Evolutionary conservation across 2,888 invertebrate species (phyloP), one percentile per base, ranked within the genome.

Genomic region (Monoplex corrugatus): DNA sequence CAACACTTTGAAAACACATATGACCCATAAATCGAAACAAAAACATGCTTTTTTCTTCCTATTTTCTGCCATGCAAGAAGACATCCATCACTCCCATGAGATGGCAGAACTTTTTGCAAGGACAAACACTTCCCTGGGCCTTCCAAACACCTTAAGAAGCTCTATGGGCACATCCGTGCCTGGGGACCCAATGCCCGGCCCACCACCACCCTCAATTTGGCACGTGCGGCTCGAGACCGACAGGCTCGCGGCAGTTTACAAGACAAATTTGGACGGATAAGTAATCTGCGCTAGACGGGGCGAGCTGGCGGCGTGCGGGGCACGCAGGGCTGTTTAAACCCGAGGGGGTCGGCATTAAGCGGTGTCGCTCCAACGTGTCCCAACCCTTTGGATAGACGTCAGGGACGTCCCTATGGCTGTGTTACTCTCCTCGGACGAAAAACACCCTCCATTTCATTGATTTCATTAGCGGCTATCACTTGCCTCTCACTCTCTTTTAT

Each of bases 181-280:
- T 44, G 28, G 32, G 50, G 68, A 57, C 90, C 84, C 85, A 89
- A 82, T 50, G 89, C 87, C 78, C 72, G 85, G 87, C 83, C 82
- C 63, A 84, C 75, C 72, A 35, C 50, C 75, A 78, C 50, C 50
- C 84, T 78, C 90, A 89, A 89, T 90, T 90, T 84, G 90, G 87
- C 90, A 90, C 90, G 90, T 89, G 83, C 89, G 89, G 78, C 86
- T 89, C 80, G 38, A 89, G 68, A 75, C 72, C 38, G 87, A 57
- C 83, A 82, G 86, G 84, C 90, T 87, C 63, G 83, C 87, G 72
- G 43, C 87, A 84, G 90, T 90, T 90, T 89, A 89, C 90, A 87
- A 87, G 89, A 89, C 89, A 90, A 90, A 90, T 90, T 89, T 87
- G 89, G 75, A 84, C 83, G 90, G 90, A 90, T 90, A 90, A 89